These are phyloP conservation scores for Willisornis vidua DNA, from an alignment of 2,113 vertebrate genomes.

Conservation along the genomic window DNA sequence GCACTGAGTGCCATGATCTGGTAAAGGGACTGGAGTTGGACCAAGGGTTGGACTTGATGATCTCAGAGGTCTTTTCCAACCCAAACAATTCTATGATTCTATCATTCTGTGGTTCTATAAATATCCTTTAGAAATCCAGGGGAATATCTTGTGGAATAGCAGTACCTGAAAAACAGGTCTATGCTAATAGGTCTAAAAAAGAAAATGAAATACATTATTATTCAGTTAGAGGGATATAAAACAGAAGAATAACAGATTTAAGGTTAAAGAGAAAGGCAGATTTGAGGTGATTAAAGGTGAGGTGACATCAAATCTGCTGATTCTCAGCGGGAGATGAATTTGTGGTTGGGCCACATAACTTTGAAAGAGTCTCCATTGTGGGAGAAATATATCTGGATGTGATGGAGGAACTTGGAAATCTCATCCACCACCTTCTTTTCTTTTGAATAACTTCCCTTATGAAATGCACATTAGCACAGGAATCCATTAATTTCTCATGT, in stretches of 20 bases:
- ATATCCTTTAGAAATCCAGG: too few species aligned
- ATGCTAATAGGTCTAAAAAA: background rate
- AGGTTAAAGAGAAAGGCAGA: background rate
- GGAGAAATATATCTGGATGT: background rate
- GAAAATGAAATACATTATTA: background rate
- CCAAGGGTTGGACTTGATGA: too few species aligned
- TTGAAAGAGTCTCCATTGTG: background rate
- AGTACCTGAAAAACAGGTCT: accelerated
- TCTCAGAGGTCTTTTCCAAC: too few species aligned
- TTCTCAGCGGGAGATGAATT: background rate
- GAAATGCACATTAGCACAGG: background rate
- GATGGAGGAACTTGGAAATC: background rate
- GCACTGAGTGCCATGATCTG: too few species aligned
- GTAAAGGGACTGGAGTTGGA: too few species aligned
- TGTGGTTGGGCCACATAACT: background rate
- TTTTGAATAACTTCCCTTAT: background rate
- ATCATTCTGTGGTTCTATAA: too few species aligned
- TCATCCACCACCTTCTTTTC: background rate
- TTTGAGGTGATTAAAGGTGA: background rate
- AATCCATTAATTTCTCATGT: background rate
- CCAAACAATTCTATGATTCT: too few species aligned
- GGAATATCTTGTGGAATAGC: background rate
- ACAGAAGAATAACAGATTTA: background rate
- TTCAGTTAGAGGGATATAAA: background rate
- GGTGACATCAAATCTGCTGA: background rate